A percentile compares a stretch with the other conserved stretches of the same genome.
Evolutionary conservation across 2,797 vertebrate species (phyloP).

Genomic region (Meda fulgida): DNA sequence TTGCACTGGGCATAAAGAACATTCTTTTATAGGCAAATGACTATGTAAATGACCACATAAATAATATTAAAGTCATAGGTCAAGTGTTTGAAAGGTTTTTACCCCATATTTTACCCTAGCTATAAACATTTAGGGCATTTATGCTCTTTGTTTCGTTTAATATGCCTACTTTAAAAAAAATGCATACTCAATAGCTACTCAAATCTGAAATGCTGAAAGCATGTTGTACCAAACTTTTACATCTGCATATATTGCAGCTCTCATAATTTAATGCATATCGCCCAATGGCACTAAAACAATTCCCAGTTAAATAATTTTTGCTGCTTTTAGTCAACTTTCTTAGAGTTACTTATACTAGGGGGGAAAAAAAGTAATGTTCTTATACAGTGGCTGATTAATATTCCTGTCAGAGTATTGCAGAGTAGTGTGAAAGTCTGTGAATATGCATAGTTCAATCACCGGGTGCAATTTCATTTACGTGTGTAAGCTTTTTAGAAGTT

Average conservation of each 20-base stretch:
- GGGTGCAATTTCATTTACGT: slow-evolving; percentile 55
- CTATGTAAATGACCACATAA: slow-evolving; percentile 50
- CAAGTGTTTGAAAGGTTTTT: slow-evolving; percentile 39
- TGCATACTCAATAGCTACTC: slow-evolving; percentile 17
- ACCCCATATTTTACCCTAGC: slow-evolving; percentile 25
- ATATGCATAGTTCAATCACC: slow-evolving; percentile 54
- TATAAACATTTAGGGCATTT: slow-evolving; percentile 32
- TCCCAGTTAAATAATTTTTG: slow-evolving; percentile 9
- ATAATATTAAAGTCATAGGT: slow-evolving; percentile 33
- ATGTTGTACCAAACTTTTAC: slow-evolving; percentile 10
- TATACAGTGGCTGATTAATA: slow-evolving; percentile 50
- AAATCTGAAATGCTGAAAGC: slow-evolving; percentile 30
- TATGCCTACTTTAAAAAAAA: slow-evolving; percentile 26
- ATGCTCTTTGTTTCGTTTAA: slow-evolving; percentile 25
- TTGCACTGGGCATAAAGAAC: slow-evolving; percentile 21
- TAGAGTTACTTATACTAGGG: neutral
- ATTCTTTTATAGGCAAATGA: slow-evolving; percentile 51
- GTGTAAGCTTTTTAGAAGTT: slow-evolving; percentile 49
- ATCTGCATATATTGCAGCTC: slow-evolving; percentile 29
- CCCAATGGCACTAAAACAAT: slow-evolving; percentile 29
- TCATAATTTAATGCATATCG: slow-evolving; percentile 25
- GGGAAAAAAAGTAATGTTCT: neutral
- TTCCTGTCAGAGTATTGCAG: slow-evolving; percentile 45
- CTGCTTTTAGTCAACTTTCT: slow-evolving; percentile 21
- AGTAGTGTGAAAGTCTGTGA: slow-evolving; percentile 48